Percentiles rank a stretch among this genome's conserved stretches.
These are phyloP conservation scores for Synanthedon formicaeformis DNA, from an alignment of 2,888 invertebrate species.

Conservation along the genomic window DNA sequence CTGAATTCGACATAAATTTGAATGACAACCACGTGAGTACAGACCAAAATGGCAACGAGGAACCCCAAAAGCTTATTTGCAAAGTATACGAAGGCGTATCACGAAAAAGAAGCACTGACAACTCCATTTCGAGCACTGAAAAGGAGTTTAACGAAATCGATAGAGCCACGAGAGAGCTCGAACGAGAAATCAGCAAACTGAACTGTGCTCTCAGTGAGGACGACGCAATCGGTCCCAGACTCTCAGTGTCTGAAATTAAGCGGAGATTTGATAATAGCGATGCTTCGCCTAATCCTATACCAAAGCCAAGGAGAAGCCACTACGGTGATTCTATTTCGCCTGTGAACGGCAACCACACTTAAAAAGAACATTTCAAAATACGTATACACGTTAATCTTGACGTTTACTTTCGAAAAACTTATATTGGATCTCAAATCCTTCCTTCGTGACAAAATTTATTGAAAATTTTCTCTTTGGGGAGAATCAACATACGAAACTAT, in stretches of 20 bases:
- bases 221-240: constrained; percentile 33
- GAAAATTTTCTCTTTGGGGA: too few species aligned
- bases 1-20: constrained; percentile 52
- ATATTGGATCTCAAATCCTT: too few species aligned
- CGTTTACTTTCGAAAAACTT: too few species aligned
- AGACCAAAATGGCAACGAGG: constrained; percentile 47
- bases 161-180: constrained; percentile 52
- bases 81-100: constrained; percentile 43
- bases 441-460: too few species aligned
- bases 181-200: constrained; percentile 57
- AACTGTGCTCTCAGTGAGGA: constrained; percentile 60
- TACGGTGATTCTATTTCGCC: constrained; percentile 44
- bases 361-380: too few species aligned
- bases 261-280: constrained; percentile 65
- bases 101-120: constrained; percentile 52
- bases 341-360: constrained; percentile 8
- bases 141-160: constrained; percentile 63
- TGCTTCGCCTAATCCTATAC: constrained; percentile 65
- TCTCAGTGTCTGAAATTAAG: constrained; percentile 61
- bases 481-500: too few species aligned
- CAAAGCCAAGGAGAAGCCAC: constrained; percentile 69
- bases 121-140: constrained; percentile 53
- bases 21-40: constrained; percentile 33
- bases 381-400: too few species aligned
- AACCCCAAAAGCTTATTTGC: constrained; percentile 53